Conservation (phyloP, 2,888 invertebrate species). For the Ophion ventricosus region DNA sequence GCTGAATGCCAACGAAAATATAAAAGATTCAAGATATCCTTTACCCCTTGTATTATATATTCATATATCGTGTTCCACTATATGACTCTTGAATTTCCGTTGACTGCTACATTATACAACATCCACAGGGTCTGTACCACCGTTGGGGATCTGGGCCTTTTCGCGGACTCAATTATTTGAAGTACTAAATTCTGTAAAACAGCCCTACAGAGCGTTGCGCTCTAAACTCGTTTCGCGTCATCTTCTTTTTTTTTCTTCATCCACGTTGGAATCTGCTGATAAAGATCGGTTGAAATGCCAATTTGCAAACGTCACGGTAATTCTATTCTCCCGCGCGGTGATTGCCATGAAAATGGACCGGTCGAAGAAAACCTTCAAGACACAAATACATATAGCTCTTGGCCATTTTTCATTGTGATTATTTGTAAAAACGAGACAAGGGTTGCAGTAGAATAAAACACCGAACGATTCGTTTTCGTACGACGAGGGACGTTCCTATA, state of each 20-base stretch:
- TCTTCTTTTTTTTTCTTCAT: not conserved
- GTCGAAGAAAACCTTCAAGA: no score
- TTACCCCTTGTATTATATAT: no score
- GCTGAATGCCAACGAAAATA: not conserved
- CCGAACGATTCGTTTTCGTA: not conserved
- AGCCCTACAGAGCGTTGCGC: not conserved
- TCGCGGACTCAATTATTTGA: constrained; percentile 57
- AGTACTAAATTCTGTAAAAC: constrained; percentile 27
- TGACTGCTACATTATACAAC: constrained; percentile 8
- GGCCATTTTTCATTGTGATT: not conserved
- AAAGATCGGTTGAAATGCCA: no score
- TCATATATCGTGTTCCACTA: constrained; percentile 6
- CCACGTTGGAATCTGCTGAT: not conserved
- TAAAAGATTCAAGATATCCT: not conserved
- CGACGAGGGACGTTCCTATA: not conserved
- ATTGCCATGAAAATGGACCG: no score
- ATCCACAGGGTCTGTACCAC: constrained; percentile 26
- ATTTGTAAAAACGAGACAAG: not conserved
- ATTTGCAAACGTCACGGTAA: no score
- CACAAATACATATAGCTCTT: no score
- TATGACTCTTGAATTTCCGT: constrained; percentile 37
- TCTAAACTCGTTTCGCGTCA: not conserved
- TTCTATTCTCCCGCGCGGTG: no score
- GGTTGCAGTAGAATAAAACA: not conserved
- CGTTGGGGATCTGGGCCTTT: constrained; percentile 27